Evolutionary conservation across 2,888 invertebrate species (phyloP).

Genomic region (Amiota minor): DNA sequence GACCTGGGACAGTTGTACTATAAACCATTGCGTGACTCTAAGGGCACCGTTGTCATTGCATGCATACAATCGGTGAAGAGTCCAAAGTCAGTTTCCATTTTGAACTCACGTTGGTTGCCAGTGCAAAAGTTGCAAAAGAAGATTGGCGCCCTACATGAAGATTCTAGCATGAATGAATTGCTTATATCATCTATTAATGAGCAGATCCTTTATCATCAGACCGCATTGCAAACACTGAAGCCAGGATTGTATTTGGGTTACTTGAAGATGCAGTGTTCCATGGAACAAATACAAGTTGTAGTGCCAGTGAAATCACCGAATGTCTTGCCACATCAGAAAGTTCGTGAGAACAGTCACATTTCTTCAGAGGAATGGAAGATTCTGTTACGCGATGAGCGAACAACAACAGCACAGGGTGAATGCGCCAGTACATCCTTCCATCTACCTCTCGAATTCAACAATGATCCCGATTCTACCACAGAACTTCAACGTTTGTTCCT

Average conservation of each 20-base stretch:
- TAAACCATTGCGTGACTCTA: slow-evolving; percentile 89
- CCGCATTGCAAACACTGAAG: slow-evolving; percentile 85
- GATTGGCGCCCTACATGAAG: slow-evolving; percentile 82
- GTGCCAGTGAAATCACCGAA: slow-evolving; percentile 95
- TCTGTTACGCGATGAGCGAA: slow-evolving; percentile 78
- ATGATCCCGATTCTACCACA: slow-evolving; percentile 75
- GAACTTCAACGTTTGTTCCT: slow-evolving; percentile 88
- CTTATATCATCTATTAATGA: slow-evolving; percentile 91
- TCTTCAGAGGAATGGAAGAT: slow-evolving; percentile 98
- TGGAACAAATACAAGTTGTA: slow-evolving; percentile 93
- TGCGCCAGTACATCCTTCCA: slow-evolving; percentile 49
- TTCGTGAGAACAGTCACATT: slow-evolving; percentile 95
- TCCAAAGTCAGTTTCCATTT: slow-evolving; percentile 88
- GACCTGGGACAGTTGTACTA: slow-evolving; percentile 96
- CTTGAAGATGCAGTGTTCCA: slow-evolving; percentile 95
- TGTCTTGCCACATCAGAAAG: slow-evolving; percentile 93
- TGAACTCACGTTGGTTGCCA: slow-evolving; percentile 94
- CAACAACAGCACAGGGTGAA: slow-evolving; percentile 39
- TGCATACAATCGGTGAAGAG: slow-evolving; percentile 81
- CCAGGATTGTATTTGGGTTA: slow-evolving; percentile 96
- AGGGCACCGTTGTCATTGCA: slow-evolving; percentile 92
- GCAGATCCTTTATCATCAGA: slow-evolving; percentile 80
- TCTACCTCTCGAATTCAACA: slow-evolving; percentile 68
- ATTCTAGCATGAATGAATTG: slow-evolving; percentile 85
- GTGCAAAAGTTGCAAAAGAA: slow-evolving; percentile 88